phyloP scores from a whole-genome alignment of 2,797 vertebrate species.

The Catharus ustulatus region DNA sequence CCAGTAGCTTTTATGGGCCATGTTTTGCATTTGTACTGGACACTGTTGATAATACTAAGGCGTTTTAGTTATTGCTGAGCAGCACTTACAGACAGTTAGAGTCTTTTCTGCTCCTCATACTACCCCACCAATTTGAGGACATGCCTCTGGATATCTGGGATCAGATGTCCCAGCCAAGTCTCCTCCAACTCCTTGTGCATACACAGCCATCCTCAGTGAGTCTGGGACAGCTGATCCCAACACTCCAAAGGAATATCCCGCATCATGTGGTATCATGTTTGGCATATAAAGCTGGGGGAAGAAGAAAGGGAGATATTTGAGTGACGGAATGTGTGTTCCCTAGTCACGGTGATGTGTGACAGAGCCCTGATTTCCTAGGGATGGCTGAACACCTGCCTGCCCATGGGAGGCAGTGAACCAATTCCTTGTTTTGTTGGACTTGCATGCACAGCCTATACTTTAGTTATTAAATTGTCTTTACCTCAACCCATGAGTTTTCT shows the following conservation, averaged over 20 bases:
- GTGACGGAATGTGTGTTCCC: background rate
- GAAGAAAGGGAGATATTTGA: background rate
- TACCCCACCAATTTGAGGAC: background rate
- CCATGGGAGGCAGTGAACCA: background rate
- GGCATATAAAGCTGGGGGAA: background rate
- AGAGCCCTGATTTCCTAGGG: background rate
- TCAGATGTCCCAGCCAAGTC: background rate
- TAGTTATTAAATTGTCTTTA: background rate
- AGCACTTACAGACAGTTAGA: background rate
- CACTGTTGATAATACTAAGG: background rate
- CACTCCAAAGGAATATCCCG: background rate
- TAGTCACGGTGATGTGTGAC: accelerated
- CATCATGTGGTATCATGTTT: accelerated
- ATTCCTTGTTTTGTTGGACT: background rate
- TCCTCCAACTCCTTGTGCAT: background rate
- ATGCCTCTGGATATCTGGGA: background rate
- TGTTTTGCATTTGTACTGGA: background rate
- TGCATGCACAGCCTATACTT: background rate
- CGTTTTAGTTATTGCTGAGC: background rate
- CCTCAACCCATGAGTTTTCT: background rate
- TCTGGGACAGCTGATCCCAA: background rate
- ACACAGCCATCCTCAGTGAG: background rate
- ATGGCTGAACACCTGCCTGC: background rate
- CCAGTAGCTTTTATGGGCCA: background rate
- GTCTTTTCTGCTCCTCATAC: background rate